Base-by-base conservation (phyloP, 1,140 invertebrate genomes). In the Colletes latitarsis region DNA sequence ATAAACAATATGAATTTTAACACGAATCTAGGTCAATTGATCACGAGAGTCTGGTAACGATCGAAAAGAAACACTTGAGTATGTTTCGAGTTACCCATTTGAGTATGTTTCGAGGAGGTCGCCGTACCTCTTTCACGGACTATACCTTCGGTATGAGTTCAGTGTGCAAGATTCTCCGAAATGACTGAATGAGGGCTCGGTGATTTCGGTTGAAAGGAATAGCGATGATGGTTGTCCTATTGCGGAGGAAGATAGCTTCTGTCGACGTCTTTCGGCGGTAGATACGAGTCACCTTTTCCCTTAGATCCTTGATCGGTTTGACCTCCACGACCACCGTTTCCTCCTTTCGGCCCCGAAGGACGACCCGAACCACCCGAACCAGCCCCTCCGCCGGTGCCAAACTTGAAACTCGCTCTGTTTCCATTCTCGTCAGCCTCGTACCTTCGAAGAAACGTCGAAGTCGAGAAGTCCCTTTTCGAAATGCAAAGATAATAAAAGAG, bases 371-470 rank as follows among this genome's bases (percentile, higher is more conserved):
- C 1, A 4, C 64, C 74, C 17, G 46, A 52, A 15, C 70, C 63
- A 9, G 17, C 9, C 0, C 19, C 80, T 8, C 46, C 74, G 5
- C 87, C 87, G 4, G 83, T 83, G 17, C 93, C 93, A 17, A 93
- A 90, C 9, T 89, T 91, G 71, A 93, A 93, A 74, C 92, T 93
- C 0, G 93, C 92, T 63, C 88, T 82, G 21, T 91, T 93, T 6
- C 93, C 93, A 64, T 93, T 93, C 76, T 93, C 93, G 67, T 93
- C 92, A 10, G 93, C 93, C 70, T 85, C 88, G 69, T 93, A 93
- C 69, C 93, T 93, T 84, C 58, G 52, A 72, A 75, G 12, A 5
- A 4, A 49, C 19, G 15, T 19, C 2, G 15, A 58, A 19, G 1
- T 60, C 43, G 19, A 52, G 17, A 10, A 30, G 41, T 14, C 6